Conservation (phyloP, 2,797 vertebrate genomes). For the Cygnus olor region DNA sequence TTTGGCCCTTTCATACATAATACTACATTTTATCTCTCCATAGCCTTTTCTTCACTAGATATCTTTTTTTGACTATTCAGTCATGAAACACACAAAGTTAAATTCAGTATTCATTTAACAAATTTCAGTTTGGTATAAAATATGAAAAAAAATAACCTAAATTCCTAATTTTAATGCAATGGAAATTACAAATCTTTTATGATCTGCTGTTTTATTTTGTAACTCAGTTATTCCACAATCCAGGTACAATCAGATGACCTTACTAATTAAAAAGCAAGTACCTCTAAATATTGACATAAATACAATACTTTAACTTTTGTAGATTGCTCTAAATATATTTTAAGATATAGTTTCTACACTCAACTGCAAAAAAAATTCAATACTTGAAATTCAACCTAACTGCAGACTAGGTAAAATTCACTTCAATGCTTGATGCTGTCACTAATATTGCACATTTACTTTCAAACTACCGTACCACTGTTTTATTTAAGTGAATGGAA, state of each 20-base stretch:
- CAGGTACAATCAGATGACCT: neutral
- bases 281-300: neutral
- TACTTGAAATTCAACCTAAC: neutral
- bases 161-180: neutral
- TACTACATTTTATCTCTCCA: neutral
- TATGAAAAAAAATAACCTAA: neutral
- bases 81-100: neutral
- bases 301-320: neutral
- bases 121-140: neutral
- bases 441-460: neutral
- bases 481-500: neutral
- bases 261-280: neutral
- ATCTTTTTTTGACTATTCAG: neutral
- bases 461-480: neutral
- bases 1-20: neutral
- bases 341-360: neutral
- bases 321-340: neutral
- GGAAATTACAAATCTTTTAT: neutral
- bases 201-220: neutral
- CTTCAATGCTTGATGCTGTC: neutral
- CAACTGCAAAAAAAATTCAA: neutral
- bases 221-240: neutral
- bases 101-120: neutral
- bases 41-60: neutral
- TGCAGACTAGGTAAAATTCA: neutral